A percentile compares a stretch with the other conserved stretches of the same genome.
Evolutionary conservation across 2,888 invertebrate genomes (phyloP).

Genomic region (Drosophila meridiana): DNA sequence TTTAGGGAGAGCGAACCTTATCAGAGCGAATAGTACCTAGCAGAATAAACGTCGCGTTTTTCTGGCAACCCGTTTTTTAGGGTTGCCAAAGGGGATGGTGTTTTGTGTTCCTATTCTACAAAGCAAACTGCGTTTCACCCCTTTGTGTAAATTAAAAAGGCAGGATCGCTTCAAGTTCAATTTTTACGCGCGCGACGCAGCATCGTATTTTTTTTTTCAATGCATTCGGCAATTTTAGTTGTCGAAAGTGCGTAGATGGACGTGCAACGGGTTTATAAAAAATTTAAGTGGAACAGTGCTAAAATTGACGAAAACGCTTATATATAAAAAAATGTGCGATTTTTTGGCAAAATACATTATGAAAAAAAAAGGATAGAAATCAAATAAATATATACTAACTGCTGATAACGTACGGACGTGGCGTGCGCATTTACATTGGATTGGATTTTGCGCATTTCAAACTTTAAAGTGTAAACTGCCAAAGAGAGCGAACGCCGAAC

Average conservation of each 20-base stretch:
- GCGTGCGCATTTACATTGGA: slow-evolving; percentile 28
- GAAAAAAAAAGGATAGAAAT: not conserved
- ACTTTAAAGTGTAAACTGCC: slow-evolving; percentile 71
- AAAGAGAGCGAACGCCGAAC: slow-evolving; percentile 15
- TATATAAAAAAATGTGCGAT: not conserved
- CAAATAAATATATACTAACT: slow-evolving; percentile 18
- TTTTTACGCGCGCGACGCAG: slow-evolving; percentile 51
- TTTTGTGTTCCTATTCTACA: slow-evolving; percentile 33
- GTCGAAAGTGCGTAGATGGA: slow-evolving; percentile 70
- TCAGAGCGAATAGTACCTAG: slow-evolving; percentile 47
- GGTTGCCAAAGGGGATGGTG: slow-evolving; percentile 73
- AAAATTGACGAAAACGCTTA: not conserved
- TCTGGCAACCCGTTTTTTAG: slow-evolving; percentile 77
- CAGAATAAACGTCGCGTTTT: slow-evolving; percentile 21
- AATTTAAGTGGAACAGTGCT: not conserved
- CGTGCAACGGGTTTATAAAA: slow-evolving; percentile 51
- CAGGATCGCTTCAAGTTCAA: slow-evolving; percentile 65
- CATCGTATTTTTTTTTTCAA: slow-evolving; percentile 49
- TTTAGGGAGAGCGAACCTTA: slow-evolving; percentile 57
- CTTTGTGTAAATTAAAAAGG: slow-evolving; percentile 63
- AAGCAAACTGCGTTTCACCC: slow-evolving; percentile 74
- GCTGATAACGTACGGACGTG: slow-evolving; percentile 46
- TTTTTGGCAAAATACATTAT: not conserved
- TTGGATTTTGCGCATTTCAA: slow-evolving; percentile 76
- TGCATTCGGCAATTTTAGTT: slow-evolving; percentile 65